Conservation (phyloP, 2,888 invertebrate genomes). For the Protodeltote pygarga region DNA sequence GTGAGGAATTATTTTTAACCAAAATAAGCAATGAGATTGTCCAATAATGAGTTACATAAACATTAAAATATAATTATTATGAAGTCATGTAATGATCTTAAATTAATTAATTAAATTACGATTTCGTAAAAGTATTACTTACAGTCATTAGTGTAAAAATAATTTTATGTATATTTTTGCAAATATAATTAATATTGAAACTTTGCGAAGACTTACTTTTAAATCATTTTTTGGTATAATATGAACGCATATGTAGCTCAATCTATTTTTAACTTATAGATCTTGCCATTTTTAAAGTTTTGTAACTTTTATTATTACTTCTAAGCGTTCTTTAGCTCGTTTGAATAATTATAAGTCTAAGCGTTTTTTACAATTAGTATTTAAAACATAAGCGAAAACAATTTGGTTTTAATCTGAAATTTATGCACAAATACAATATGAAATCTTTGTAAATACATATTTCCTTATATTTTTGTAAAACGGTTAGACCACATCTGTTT, state of each 20-base stretch:
- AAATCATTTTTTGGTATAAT: slow-evolving; percentile 27
- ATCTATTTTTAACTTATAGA: slow-evolving; percentile 37
- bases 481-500: slow-evolving; percentile 44
- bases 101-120: too few relatives aligned
- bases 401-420: slow-evolving; percentile 41
- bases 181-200: slow-evolving; percentile 30
- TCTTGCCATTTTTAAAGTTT: slow-evolving; percentile 49
- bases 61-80: too few relatives aligned
- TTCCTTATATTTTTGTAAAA: slow-evolving; percentile 67
- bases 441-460: slow-evolving; percentile 56
- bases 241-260: slow-evolving; percentile 48
- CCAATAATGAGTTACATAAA: too few relatives aligned
- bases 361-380: slow-evolving; percentile 45
- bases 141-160: slow-evolving; percentile 27
- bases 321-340: slow-evolving; percentile 37
- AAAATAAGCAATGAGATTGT: too few relatives aligned
- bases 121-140: slow-evolving; percentile 32
- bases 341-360: slow-evolving; percentile 39
- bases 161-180: slow-evolving; percentile 32
- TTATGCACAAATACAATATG: slow-evolving; percentile 60
- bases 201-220: slow-evolving; percentile 16
- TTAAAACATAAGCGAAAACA: slow-evolving; percentile 35
- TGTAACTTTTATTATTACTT: slow-evolving; percentile 31
- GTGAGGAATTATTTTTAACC: too few relatives aligned
- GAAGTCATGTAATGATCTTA: too few relatives aligned